These are phyloP conservation scores for Hippopotamyrus pictus DNA, from an alignment of 2,797 vertebrate species.

Conservation along the genomic window DNA sequence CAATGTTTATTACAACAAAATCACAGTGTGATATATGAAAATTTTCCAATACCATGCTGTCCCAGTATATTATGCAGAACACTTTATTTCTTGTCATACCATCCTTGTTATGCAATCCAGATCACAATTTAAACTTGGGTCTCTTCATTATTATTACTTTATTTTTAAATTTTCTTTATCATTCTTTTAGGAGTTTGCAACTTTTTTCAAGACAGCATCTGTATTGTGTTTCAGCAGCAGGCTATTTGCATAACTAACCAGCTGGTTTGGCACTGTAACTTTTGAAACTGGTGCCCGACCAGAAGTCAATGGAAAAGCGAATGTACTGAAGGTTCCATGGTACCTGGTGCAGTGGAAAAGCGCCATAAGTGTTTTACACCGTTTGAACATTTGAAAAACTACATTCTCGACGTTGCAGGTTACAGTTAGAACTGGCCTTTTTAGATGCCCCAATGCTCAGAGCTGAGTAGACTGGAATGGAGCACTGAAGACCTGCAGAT, in stretches of 20 bases:
- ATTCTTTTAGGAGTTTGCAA: background rate
- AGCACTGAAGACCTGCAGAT: background rate
- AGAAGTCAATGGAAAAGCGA: too few species aligned
- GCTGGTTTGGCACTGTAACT: too few species aligned
- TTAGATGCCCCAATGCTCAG: background rate
- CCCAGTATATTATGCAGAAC: background rate
- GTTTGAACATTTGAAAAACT: background rate
- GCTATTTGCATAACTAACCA: background rate
- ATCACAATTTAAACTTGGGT: background rate
- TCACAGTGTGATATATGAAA: background rate
- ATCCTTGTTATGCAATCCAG: background rate
- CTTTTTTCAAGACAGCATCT: background rate
- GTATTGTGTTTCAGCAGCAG: background rate
- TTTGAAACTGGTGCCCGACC: too few species aligned
- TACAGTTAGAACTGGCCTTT: background rate
- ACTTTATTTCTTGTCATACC: background rate
- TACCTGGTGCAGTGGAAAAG: background rate
- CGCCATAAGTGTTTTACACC: background rate
- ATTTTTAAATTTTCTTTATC: background rate
- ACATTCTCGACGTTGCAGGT: background rate
- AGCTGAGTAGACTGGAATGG: background rate
- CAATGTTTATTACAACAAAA: background rate
- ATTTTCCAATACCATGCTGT: background rate
- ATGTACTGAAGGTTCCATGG: too few species aligned
- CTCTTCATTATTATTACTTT: background rate